Percentiles rank a stretch among this genome's conserved stretches.
Conservation (phyloP, 2,888 invertebrate species). For the Heliconius aoede region DNA sequence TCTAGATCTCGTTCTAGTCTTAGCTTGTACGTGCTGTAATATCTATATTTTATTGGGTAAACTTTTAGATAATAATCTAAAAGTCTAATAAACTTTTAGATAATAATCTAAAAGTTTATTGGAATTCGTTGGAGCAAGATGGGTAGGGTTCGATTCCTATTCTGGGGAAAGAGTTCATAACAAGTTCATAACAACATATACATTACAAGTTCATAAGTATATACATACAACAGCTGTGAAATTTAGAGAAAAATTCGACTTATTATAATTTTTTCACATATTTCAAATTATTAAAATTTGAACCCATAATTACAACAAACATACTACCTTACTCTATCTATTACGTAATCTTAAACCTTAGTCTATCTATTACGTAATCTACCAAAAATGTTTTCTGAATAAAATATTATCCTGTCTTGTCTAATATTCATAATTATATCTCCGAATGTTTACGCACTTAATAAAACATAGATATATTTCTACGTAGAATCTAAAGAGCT, state of each 20-base stretch:
- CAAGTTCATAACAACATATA: no score
- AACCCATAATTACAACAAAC: not conserved
- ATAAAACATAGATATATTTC: conserved; percentile 21
- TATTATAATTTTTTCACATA: no score
- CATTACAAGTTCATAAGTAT: no score
- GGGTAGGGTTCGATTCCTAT: no score
- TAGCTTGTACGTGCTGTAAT: not conserved
- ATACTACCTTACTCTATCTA: not conserved
- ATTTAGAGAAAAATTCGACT: no score
- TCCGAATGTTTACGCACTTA: not conserved
- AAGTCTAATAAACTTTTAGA: no score
- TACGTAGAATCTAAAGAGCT: not conserved
- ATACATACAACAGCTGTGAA: no score
- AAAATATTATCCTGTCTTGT: not conserved
- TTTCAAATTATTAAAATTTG: not conserved
- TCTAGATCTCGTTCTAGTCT: not conserved
- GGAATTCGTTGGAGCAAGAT: no score
- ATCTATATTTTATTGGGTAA: not conserved
- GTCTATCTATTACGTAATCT: not conserved
- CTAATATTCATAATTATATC: conserved; percentile 18
- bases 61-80: no score
- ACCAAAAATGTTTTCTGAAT: not conserved
- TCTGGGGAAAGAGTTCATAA: no score
- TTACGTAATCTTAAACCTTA: not conserved
- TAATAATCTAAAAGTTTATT: not conserved